Evolutionary conservation across 2,797 vertebrate species (phyloP), one percentile per base, ranked within the genome.

Genomic region (Florisuga fusca): DNA sequence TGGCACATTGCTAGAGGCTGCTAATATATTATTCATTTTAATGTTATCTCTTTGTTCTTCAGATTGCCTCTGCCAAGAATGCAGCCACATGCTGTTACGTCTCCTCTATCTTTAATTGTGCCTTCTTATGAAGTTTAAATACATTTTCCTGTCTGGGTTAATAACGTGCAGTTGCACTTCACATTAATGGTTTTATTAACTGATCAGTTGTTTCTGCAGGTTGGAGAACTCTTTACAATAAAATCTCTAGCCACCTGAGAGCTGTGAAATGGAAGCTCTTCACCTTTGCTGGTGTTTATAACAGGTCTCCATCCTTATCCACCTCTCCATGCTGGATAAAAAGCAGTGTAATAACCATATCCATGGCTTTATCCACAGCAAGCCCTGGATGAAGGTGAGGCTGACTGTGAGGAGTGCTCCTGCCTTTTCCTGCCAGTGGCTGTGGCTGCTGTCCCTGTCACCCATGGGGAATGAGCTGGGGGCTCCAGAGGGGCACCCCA

Each of bases 381-480:
- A 14, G 50, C 61, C 45, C 54, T 4, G 63, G 75, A 5, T 7
- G 14, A 0, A 36, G 85, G 62, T 23, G 53, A 76, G 36, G 71
- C 10, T 23, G 82, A 7, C 15, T 4, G 67, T 1, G 1, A 29
- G 18, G 13, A 29, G 46, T 46, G 46, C 38, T 45, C 2, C 31
- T 66, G 38, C 7, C 53, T 57, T 26, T 31, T 1, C 0, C 54
- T n/a, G 63, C 36, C 23, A 2, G 31, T 19, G 38, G 1, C 0
- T 27, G 55, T 13, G 68, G 6, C 10, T 0, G 26, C 26, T 36
- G 84, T 34, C 72, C 62, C 48, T 1, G 12, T 4, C 51, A 12
- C 59, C 2, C 0, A 0, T 0, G 0, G 0, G 59, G 55, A 9
- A 3, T 1, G 25, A 5, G 0, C 14, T 10, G 1, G 29, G 1